Evolutionary conservation across 2,888 invertebrate genomes (phyloP), one percentile per base, ranked within the genome.

Genomic region (Mechanitis mazaeus): DNA sequence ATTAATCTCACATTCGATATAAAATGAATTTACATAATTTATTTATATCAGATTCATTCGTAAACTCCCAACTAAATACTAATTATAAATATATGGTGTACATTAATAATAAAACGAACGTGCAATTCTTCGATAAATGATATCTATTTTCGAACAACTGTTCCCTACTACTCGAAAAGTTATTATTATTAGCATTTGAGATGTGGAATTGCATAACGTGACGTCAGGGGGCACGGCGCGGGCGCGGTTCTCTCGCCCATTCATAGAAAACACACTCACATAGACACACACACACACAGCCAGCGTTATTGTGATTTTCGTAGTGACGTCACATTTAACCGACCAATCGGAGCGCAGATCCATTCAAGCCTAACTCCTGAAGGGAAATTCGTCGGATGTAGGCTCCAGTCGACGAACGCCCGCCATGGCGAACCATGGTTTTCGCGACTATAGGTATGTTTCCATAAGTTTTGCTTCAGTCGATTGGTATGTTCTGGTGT

Each of bases 331-430:
- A 94, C 92, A 70, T 71, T 71, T 72, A 70, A 65, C 75, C 78
- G 77, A 83, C 94, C 94, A 94, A 94, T 94, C 84, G 76, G 79
- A 72, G 76, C 74, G 71, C 81, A 80, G 91, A 89, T 92, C 93
- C 94, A 94, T 94, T 94, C 94, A 94, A 89, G 87, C 85, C 85
- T 83, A 87, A 85, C 89, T 91, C 86, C 84, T 91, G 88, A 91
- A 91, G 88, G 87, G 86, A 85, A 87, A 84, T 91, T 91, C 87
- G 89, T 85, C 74, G 77, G 79, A 85, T 85, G 80, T 78, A 81
- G 78, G 77, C 81, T 84, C 71, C 87, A 90, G 91, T 90, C 87
- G 85, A 72, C 80, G 74, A 74, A 75, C 80, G 81, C 74, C 75
- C 84, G 85, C 58, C 66, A 65, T 60, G 65, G 70, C 63, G 61